phyloP scores from a whole-genome alignment of 2,113 vertebrate species.

The Psittacus erithacus region DNA sequence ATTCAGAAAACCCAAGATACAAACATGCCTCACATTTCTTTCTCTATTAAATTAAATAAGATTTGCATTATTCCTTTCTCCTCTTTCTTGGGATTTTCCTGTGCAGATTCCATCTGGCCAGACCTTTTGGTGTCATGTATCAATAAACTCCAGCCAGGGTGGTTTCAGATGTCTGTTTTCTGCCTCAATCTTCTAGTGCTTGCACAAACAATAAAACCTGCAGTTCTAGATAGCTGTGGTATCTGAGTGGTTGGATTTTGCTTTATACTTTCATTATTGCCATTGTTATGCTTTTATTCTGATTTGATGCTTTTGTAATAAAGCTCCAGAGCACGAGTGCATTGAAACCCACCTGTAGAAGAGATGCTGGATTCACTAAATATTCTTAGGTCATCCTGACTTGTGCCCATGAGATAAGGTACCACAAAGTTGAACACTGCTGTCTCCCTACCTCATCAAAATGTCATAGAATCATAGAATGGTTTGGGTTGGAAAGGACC shows the following conservation, averaged over 20 bases:
- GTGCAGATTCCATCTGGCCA: not conserved
- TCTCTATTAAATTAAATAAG: not conserved
- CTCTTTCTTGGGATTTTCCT: not conserved
- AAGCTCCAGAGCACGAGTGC: not conserved
- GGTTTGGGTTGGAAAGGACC: not conserved
- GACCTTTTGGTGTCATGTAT: not conserved
- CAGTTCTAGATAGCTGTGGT: not conserved
- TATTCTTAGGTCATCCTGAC: not conserved
- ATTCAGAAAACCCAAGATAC: not conserved
- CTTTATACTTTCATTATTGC: not conserved
- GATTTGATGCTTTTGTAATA: not conserved
- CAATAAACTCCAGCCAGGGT: not conserved
- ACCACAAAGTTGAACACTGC: not conserved
- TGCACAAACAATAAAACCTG: slow-evolving; percentile 28
- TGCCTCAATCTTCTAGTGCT: not conserved
- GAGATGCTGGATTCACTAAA: not conserved
- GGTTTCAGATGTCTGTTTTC: not conserved
- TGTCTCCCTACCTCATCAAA: not conserved
- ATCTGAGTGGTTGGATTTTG: not conserved
- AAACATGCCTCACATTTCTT: not conserved
- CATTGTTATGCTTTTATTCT: not conserved
- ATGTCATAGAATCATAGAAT: not conserved
- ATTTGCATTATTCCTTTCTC: not conserved
- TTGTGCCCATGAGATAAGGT: not conserved
- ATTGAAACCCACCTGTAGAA: not conserved